phyloP scores from a whole-genome alignment of 2,113 vertebrate genomes.

The Ptilonorhynchus violaceus region DNA sequence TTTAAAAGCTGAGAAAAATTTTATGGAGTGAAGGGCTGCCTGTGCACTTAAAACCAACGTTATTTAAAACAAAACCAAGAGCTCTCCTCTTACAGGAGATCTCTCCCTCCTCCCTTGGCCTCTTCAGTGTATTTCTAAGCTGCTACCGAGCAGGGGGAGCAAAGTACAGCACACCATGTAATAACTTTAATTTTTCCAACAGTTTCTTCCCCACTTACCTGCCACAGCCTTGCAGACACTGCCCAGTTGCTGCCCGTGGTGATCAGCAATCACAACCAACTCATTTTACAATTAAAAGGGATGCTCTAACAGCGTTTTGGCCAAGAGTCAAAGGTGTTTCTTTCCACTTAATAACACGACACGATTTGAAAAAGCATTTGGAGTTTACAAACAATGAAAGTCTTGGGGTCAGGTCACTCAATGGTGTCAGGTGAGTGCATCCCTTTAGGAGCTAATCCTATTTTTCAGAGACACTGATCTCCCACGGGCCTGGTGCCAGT shows the following conservation, averaged over 20 bases:
- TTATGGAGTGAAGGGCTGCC: background rate
- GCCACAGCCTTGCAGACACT: background rate
- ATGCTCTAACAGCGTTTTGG: background rate
- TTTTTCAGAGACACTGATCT: background rate
- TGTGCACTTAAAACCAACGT: background rate
- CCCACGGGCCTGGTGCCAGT: background rate
- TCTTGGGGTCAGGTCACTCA: background rate
- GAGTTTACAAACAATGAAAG: background rate
- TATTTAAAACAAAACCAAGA: background rate
- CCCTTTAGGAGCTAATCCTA: background rate
- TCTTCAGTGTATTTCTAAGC: background rate
- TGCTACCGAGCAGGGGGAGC: background rate
- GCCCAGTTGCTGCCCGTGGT: fast-evolving
- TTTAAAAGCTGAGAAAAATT: background rate
- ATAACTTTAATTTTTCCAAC: background rate
- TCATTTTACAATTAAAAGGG: background rate
- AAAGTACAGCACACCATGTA: background rate
- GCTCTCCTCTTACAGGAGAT: background rate
- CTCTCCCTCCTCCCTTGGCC: background rate
- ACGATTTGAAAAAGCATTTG: background rate
- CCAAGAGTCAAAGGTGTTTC: background rate
- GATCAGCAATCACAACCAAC: background rate
- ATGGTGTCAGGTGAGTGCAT: background rate
- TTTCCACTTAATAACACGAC: background rate
- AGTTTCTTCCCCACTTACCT: background rate